Percentiles rank a stretch among this genome's conserved stretches.
phyloP scores from a whole-genome alignment of 2,797 vertebrate species.

The Acipenser ruthenus region DNA sequence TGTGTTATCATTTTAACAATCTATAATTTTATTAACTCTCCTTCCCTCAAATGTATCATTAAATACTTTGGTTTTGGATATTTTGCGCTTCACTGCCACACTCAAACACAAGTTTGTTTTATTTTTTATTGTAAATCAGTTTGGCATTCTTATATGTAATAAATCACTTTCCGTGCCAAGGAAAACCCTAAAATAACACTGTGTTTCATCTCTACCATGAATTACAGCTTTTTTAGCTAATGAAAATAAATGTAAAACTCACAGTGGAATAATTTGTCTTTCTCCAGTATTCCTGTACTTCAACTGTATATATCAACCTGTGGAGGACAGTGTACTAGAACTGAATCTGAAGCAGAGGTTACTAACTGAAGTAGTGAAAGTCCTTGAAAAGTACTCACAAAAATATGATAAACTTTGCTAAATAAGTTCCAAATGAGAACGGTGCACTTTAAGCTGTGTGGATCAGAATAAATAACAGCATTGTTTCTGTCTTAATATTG shows the following conservation, averaged over 20 bases:
- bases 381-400: neutral
- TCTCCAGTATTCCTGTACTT: constrained; percentile 8
- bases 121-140: neutral
- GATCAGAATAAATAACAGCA: neutral
- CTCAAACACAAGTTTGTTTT: too few species aligned
- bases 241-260: neutral
- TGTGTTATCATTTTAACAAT: too few species aligned
- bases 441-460: neutral
- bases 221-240: neutral
- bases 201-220: too few species aligned
- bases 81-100: too few species aligned
- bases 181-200: neutral
- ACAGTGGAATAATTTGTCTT: neutral
- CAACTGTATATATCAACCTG: neutral
- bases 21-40: too few species aligned
- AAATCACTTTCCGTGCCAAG: neutral
- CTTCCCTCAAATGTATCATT: too few species aligned
- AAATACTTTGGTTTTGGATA: too few species aligned
- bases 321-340: neutral
- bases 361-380: neutral
- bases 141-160: neutral
- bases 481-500: neutral
- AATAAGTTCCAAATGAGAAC: neutral
- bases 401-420: neutral
- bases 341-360: constrained; percentile 15